Evolutionary conservation across 2,797 vertebrate species (phyloP), one percentile per base, ranked within the genome.

Genomic region (Eidolon dupreanum): DNA sequence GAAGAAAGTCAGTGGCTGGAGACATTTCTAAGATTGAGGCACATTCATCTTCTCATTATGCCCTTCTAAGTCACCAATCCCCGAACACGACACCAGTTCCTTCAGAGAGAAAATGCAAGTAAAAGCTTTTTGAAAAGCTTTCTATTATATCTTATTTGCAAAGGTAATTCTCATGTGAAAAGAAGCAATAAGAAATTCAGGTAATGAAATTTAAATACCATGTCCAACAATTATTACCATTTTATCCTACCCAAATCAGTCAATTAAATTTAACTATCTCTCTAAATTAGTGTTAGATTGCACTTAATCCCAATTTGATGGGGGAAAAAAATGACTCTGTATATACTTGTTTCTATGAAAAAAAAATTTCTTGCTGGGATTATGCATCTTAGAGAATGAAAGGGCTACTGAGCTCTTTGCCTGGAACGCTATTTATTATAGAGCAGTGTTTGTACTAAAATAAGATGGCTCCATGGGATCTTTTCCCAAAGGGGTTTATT

Each of bases 241-340:
- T 94, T 95, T 90, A 77, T 88, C 97, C 85, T 97, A 65, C 59
- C 95, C 92, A 98, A 97, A 98, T 96, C 85, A 97, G 94, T 94
- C 89, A 93, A 93, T 95, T 93, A 38, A 96, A 89, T 94, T 82
- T 94, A 91, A 94, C 53, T 61, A 13, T 95, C 93, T 96, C 94
- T 96, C 90, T 97, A 96, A 98, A 97, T 98, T 71, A 97, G 83
- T 89, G 96, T 89, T 95, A 95, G 97, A 97, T 97, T 97, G 94
- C 84, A 91, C 97, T 98, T 97, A 98, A 98, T 97, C 31, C 82
- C 94, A 97, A 97, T 90, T 97, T 98, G 96, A 97, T 97, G 3
- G 95, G 83, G 96, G 88, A 90, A 8, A 28, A 0, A 2, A 70
- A 73, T 90, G 87, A 97, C 93, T 93, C 88, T 96, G 82, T 96